A percentile compares a stretch with the other conserved stretches of the same genome.
Evolutionary conservation across 2,113 vertebrate genomes (phyloP).

Genomic region (Festucalex cinctus): DNA sequence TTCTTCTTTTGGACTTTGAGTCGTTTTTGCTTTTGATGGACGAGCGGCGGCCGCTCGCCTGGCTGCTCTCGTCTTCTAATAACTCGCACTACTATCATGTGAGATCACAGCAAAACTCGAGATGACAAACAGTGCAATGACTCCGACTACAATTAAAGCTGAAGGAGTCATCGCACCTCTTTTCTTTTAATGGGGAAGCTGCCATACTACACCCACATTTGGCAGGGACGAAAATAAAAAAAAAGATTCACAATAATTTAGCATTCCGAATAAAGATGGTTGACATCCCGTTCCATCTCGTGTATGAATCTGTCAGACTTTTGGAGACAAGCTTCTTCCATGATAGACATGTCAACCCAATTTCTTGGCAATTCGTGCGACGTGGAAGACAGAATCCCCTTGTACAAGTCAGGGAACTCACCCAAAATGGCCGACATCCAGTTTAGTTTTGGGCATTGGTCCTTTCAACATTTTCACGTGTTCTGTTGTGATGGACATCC

Average conservation of each 20-base stretch:
- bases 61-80: conserved; percentile 44
- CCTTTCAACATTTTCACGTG: no score
- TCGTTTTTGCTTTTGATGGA: conserved; percentile 49
- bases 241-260: background rate
- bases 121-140: conserved; percentile 44
- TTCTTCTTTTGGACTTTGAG: conserved; percentile 32
- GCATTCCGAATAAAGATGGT: background rate
- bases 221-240: background rate
- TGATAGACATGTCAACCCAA: no score
- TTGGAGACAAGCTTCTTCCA: no score
- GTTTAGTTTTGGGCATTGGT: no score
- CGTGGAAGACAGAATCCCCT: no score
- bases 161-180: background rate
- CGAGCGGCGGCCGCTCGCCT: conserved; percentile 43
- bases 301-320: background rate
- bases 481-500: no score
- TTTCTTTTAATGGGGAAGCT: background rate
- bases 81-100: conserved; percentile 34
- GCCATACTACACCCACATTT: background rate
- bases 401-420: no score
- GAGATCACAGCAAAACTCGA: conserved; percentile 29
- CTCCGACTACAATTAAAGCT: background rate
- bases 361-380: no score
- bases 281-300: background rate
- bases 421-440: no score